These are phyloP conservation scores for Dicrostonyx torquatus DNA, from an alignment of 2,797 vertebrate genomes.

Conservation along the genomic window DNA sequence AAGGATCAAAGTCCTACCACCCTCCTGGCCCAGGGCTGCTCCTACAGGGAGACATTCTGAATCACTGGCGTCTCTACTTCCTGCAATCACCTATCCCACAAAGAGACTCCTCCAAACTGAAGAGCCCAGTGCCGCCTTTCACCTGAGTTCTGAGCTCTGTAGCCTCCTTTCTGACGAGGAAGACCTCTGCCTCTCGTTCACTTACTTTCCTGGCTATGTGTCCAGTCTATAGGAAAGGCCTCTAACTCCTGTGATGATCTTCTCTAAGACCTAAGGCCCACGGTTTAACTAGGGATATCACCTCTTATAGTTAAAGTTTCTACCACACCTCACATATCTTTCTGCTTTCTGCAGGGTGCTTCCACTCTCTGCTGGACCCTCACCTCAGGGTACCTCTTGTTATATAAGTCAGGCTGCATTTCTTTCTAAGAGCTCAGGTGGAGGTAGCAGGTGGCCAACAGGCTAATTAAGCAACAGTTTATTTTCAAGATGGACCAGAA, in stretches of 20 bases:
- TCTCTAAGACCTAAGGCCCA: neutral
- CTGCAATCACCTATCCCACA: neutral
- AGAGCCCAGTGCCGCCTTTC: neutral
- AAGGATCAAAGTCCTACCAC: neutral
- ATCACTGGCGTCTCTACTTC: neutral
- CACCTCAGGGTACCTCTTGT: neutral
- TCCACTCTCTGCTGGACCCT: neutral
- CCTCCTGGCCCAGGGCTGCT: no score
- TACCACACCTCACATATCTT: neutral
- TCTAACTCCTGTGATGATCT: rapidly evolving
- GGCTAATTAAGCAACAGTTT: neutral
- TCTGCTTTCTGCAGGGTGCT: neutral
- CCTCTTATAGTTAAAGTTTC: neutral
- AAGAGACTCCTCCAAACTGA: neutral
- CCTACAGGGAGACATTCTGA: neutral
- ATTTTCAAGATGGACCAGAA: neutral
- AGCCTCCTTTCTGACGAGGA: neutral
- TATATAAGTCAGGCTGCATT: neutral
- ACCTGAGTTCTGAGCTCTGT: neutral
- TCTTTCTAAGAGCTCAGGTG: neutral
- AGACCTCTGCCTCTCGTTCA: neutral
- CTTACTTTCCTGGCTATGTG: neutral
- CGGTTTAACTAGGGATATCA: neutral
- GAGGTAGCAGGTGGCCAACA: neutral
- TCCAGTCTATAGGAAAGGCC: neutral